Base-by-base conservation (phyloP, 2,113 vertebrate genomes). In the Sebastes schlegelii region DNA sequence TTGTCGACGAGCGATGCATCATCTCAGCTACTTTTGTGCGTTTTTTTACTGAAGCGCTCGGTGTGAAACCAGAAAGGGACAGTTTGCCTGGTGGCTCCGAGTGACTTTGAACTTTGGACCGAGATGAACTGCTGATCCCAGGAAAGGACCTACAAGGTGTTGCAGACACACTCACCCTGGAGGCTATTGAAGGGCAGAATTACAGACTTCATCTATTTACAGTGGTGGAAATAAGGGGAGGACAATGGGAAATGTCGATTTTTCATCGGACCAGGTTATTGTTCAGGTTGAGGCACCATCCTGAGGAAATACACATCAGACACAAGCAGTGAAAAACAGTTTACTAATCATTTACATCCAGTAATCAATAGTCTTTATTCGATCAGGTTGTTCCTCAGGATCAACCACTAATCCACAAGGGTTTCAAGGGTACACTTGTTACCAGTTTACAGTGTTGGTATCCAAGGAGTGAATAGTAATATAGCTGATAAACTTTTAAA, bases 371-470 rank as follows among this genome's bases (percentile, higher is more conserved):
- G 17, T 46, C 16, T 61, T 45, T 11, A 11, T 65, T 61, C 23
- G 5, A 23, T 19, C 52, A 23, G 21, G 34, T 21, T 23, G n/a
- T 57, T 60, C 6, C 54, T 54, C 64, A 21, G 48, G 40, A 26
- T 21, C 14, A 42, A 61, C 48, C n/a, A 70, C 4, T 6, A 64
- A 79, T 34, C 16, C 54, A 48, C 34, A 45, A 9, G 13, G 23
- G 19, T 21, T n/a, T 26, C 26, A 26, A 26, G 26, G 26, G 26
- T 26, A 26, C 6, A 65, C 63, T 11, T 46, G 46, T 85, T 79
- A 82, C 74, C 70, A 72, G 52, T 85, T 75, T 55, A 73, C 77
- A 81, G 74, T 82, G 73, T 87, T 87, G 55, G 17, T 52, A 51
- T 43, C 45, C 46, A 62, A 48, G 2, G 40, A 14, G 5, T 40